Base-by-base conservation (phyloP, 2,888 invertebrate genomes). In the Ormyrus thymus region DNA sequence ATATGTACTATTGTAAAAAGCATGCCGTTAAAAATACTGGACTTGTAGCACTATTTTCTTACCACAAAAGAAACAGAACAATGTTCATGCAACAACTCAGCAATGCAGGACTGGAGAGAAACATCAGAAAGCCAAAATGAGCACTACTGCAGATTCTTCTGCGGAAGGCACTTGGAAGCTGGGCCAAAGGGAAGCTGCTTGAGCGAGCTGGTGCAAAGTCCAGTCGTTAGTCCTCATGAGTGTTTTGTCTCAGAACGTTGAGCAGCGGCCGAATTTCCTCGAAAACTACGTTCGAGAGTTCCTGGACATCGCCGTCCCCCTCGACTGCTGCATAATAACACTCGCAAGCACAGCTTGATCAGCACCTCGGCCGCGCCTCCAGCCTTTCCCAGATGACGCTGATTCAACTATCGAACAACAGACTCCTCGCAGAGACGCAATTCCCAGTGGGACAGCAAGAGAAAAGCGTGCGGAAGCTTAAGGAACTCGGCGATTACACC, bases 401-500 rank as follows among this genome's bases (percentile, higher is more conserved):
- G 4, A 29, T 29, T 29, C 29, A 4, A 29, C 29, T 29, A 4
- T 29, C 29, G 3, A 29, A 29, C 29, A 29, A 4, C 29, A 29
- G 29, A 29, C 29, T 1, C 29, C 29, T 29, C 29, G 29, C 1
- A 29, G 29, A 29, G 3, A 29, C 29, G 29, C 29, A 29, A 29
- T 29, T 29, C 4, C 29, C 4, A 29, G 2, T 29, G 29, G 29
- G 29, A 29, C 29, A 29, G 29, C 29, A 69, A 15, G 7, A 7
- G n/a, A 8, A 7, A 5, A 68, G 15, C 3, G n/a, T 3, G 45
- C 7, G 11, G n/a, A 45, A 43, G 9, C 45, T 55, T 75, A 65
- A 58, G 78, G 74, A 76, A 76, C 71, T 61, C 76, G 75, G 76
- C 50, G 79, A 79, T 79, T 76, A 79, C 79, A 79, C 76, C 76